Evolutionary conservation across 2,113 vertebrate genomes (phyloP).

Genomic region (Dasyurus viverrinus): DNA sequence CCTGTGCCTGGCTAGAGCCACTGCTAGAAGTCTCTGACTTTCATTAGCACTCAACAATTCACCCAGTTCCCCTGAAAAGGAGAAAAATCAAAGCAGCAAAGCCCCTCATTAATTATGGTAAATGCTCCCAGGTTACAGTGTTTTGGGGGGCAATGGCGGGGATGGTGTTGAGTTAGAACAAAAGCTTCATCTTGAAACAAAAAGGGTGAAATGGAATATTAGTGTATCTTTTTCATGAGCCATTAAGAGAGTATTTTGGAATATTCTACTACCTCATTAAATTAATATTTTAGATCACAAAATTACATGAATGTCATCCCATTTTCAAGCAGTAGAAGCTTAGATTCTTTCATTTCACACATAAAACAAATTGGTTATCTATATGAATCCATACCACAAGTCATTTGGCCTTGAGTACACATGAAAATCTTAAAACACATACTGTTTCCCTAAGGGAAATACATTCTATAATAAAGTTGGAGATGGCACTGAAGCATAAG

Average conservation of each 20-base stretch:
- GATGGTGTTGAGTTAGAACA: slow-evolving; percentile 80
- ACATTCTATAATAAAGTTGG: slow-evolving; percentile 80
- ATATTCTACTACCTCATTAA: slow-evolving; percentile 74
- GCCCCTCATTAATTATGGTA: slow-evolving; percentile 79
- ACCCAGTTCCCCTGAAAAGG: slow-evolving; percentile 80
- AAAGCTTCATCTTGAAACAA: slow-evolving; percentile 79
- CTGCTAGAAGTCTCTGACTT: slow-evolving; percentile 85
- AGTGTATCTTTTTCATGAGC: slow-evolving; percentile 36
- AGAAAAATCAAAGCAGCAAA: slow-evolving; percentile 73
- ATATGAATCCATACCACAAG: slow-evolving; percentile 40
- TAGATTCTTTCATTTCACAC: slow-evolving; percentile 63
- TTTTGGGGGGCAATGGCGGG: slow-evolving; percentile 75
- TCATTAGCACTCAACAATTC: slow-evolving; percentile 84
- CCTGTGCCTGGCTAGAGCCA: slow-evolving; percentile 85
- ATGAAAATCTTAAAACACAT: slow-evolving; percentile 51
- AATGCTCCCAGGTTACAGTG: slow-evolving; percentile 81
- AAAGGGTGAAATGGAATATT: slow-evolving; percentile 69
- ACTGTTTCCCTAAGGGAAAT: slow-evolving; percentile 75
- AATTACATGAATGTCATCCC: slow-evolving; percentile 49
- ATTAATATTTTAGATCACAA: slow-evolving; percentile 68
- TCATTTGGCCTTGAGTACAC: neutral
- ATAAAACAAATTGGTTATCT: slow-evolving; percentile 43
- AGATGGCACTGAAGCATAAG: slow-evolving; percentile 83
- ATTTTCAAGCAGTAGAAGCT: slow-evolving; percentile 56
- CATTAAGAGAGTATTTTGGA: slow-evolving; percentile 22